Evolutionary conservation across 1,140 invertebrate species (phyloP).

Genomic region (Tigriopus japonicus): DNA sequence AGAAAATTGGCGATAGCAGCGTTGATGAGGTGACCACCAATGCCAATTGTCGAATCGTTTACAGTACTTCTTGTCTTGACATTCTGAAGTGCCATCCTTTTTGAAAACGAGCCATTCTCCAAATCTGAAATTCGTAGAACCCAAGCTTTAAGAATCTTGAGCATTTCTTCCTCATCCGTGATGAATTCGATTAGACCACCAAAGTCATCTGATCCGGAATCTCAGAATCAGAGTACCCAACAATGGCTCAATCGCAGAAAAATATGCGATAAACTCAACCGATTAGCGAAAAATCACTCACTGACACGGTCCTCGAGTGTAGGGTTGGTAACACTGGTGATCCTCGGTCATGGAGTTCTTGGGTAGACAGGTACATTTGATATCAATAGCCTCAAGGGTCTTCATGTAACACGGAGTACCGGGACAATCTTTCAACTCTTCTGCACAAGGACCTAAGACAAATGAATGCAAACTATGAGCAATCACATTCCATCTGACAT

Average conservation of each 20-base stretch:
- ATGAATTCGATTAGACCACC: no score
- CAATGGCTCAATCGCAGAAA: no score
- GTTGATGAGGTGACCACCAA: constrained; percentile 21
- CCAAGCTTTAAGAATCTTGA: no score
- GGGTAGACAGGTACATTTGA: constrained; percentile 20
- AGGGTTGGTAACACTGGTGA: constrained; percentile 20
- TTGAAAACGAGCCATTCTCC: constrained; percentile 22
- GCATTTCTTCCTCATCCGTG: no score
- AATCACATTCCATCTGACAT: not conserved
- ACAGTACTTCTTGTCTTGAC: constrained; percentile 20
- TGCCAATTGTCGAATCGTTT: constrained; percentile 23
- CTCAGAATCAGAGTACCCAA: no score
- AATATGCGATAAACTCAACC: no score
- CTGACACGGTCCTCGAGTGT: constrained; percentile 20
- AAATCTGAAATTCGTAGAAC: not conserved
- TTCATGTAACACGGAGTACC: constrained; percentile 20
- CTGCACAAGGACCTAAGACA: constrained; percentile 17
- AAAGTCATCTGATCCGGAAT: no score
- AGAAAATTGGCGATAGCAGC: constrained; percentile 22
- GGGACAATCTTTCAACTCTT: constrained; percentile 13
- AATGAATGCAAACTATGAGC: not conserved
- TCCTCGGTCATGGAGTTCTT: constrained; percentile 18
- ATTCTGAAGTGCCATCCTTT: constrained; percentile 18
- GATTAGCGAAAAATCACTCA: not conserved
- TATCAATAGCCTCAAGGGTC: constrained; percentile 20